Evolutionary conservation across 2,797 vertebrate genomes (phyloP), one percentile per base, ranked within the genome.

Genomic region (Crenuchus spilurus): DNA sequence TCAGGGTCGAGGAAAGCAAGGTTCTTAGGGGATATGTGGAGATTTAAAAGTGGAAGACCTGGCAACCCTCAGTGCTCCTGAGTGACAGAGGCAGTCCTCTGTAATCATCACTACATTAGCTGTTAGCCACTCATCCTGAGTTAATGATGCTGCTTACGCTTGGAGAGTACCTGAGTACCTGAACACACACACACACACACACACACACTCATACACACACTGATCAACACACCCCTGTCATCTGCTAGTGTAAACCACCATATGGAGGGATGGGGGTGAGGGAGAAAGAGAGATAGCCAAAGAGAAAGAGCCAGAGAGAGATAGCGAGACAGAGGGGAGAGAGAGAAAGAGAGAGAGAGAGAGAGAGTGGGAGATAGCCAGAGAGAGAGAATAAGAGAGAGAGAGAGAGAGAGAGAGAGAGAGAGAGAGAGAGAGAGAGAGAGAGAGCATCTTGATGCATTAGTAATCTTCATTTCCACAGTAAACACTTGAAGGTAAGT

Each of bases 131-230:
- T 72, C 49, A 60, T 60, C 35, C 28, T 2, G n/a, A 69, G 26
- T 64, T 79, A 71, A 63, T 75, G 46, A 60, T 31, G 42, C 24
- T 74, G n/a, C 22, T 39, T 37, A 66, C 37, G 51, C 52, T 16
- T 31, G 31, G 62, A 28, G 62, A 37, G 14, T 4, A 20, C 10
- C n/a, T 58, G 66, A 37, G 24, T 64, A 63, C 3, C 22, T 16
- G 30, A 64, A 52, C n/a, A 48, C 51, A 52, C 33, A 51, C 42
- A 44, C 44, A 30, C 16, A 39, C 39, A 44, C 33, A 49, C 33
- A 49, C 54, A 62, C 58, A 66, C 24, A 28, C 28, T 26, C 35
- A 48, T 31, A 26, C 52, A 58, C 24, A 44, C 42, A 44, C 41
- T 18, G 20, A 28, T 39, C 14, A 20, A 44, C 9, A 57, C 4